A percentile compares a stretch with the other conserved stretches of the same genome.
Evolutionary conservation across 2,797 vertebrate species (phyloP).

Genomic region (Dallia pectoralis): DNA sequence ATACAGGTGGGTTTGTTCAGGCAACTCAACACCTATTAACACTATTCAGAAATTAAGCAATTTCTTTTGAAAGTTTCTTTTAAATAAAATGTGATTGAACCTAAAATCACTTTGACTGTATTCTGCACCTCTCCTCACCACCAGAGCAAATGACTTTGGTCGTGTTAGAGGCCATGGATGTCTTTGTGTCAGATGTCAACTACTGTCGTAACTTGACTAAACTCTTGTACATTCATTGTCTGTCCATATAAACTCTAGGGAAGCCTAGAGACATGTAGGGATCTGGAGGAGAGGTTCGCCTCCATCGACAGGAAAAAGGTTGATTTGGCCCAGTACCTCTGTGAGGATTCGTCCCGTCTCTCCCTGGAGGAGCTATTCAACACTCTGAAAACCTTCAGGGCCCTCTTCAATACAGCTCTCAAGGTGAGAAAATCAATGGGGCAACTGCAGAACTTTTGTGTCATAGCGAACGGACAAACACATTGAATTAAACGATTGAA

Average conservation of each 20-base stretch:
- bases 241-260: constrained; percentile 56
- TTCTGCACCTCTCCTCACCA: neutral
- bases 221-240: neutral
- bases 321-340: constrained; percentile 80
- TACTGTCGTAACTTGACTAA: neutral
- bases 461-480: too few species aligned
- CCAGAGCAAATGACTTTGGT: neutral
- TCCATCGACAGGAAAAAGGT: constrained; percentile 71
- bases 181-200: neutral
- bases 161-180: neutral
- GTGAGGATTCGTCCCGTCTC: constrained; percentile 78
- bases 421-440: constrained; percentile 66
- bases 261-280: constrained; percentile 64
- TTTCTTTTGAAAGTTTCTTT: too few species aligned
- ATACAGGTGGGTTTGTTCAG: constrained; percentile 63
- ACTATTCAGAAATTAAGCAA: too few species aligned
- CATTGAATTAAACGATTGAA: neutral
- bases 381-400: constrained; percentile 82
- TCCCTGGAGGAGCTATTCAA: constrained; percentile 80
- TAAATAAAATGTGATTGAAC: neutral
- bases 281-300: constrained; percentile 71
- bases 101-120: neutral
- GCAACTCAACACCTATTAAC: too few species aligned
- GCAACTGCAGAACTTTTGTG: neutral
- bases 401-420: constrained; percentile 76